Percentiles rank a stretch among this genome's conserved stretches.
Conservation (phyloP, 2,797 vertebrate species). For the Gobio occitaniae region DNA sequence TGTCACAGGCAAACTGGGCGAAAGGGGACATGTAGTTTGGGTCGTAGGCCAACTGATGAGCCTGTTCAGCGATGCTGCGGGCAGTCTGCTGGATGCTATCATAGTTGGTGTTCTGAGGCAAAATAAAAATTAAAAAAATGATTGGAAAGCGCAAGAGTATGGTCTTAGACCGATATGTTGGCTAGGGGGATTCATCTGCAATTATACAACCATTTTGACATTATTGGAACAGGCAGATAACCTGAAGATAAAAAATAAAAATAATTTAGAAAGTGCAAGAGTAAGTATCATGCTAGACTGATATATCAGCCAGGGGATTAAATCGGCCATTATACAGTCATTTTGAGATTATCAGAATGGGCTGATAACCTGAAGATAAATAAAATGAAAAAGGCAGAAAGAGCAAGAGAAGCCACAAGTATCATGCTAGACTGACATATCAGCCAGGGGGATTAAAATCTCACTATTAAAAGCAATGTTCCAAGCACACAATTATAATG, state of each 20-base stretch:
- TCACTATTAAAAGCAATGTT: too few relatives aligned
- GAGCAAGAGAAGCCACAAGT: too few relatives aligned
- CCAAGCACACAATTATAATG: too few relatives aligned
- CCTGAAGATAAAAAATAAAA: not conserved
- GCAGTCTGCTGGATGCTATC: conserved; percentile 97
- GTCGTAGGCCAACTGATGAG: conserved; percentile 95
- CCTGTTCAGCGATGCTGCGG: conserved; percentile 95
- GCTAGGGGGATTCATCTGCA: not conserved
- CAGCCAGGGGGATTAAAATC: too few relatives aligned
- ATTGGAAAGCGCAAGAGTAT: not conserved
- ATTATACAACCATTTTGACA: not conserved
- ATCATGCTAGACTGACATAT: too few relatives aligned
- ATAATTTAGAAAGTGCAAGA: not conserved
- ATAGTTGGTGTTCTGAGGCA: conserved; percentile 89
- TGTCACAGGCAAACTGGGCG: conserved; percentile 98
- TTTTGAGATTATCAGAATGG: not conserved
- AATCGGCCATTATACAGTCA: not conserved
- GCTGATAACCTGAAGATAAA: not conserved
- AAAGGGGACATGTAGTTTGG: conserved; percentile 99
- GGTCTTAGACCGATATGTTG: not conserved
- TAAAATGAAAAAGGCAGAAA: not conserved
- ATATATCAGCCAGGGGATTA: not conserved
- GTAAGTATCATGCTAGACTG: not conserved
- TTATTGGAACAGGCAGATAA: not conserved
- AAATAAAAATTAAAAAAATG: not conserved